Evolutionary conservation across 2,797 vertebrate species (phyloP).

Genomic region (Premnoplex brunnescens): DNA sequence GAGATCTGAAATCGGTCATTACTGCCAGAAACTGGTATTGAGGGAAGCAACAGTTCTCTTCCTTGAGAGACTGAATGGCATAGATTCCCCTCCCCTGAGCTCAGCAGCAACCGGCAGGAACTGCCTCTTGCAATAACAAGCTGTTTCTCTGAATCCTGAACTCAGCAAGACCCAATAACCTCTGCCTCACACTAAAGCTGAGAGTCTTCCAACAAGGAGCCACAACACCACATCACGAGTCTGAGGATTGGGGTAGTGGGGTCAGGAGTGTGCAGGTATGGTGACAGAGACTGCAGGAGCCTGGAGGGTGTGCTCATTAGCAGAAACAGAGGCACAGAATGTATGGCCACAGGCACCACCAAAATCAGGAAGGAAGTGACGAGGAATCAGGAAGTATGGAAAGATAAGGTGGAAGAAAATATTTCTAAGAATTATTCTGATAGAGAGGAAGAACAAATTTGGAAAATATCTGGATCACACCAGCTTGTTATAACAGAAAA

Average conservation of each 20-base stretch:
- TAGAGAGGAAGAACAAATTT: background rate
- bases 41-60: background rate
- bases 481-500: background rate
- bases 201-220: background rate
- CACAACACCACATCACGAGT: rapidly evolving
- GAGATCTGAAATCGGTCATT: background rate
- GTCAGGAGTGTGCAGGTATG: background rate
- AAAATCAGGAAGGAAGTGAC: background rate
- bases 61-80: background rate
- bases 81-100: background rate
- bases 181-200: background rate
- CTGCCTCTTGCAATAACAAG: background rate
- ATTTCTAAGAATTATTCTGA: background rate
- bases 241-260: background rate
- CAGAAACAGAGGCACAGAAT: background rate
- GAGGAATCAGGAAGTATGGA: background rate
- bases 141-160: background rate
- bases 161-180: rapidly evolving
- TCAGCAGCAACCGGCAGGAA: background rate
- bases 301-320: rapidly evolving
- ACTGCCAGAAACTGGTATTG: background rate
- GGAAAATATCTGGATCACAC: background rate
- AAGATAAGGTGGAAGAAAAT: background rate
- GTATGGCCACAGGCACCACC: background rate
- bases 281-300: background rate